Base-by-base conservation (phyloP, 2,888 invertebrate genomes). In the Ceratothoa steindachneri region DNA sequence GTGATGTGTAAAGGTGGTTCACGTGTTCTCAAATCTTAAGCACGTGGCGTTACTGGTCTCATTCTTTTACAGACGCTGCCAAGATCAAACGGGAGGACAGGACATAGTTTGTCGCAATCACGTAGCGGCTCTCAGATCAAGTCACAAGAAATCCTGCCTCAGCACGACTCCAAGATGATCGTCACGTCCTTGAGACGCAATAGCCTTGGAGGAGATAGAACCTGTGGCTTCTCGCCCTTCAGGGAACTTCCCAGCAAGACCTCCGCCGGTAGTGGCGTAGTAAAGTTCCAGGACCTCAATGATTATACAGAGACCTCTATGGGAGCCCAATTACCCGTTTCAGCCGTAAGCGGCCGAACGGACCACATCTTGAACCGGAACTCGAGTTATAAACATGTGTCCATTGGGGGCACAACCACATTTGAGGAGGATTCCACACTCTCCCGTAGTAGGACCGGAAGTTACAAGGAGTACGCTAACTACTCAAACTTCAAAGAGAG, bases 291-390 rank as follows among this genome's bases (percentile, higher is more conserved):
- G 24, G 60, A 60, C 27, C 60, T 60, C 22, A 60, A 60, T 12
- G 60, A 60, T 24, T 60, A 60, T 60, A 60, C n/a, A 60, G 60
- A 60, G 9, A 60, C 60, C 12, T 60, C 60, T 24, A 22, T 60
- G 24, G 60, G 60, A 24, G 60, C 22, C 27, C 22, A n/a, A 22
- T 12, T 60, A 12, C 60, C 60, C 1, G 60, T 60, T 24, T n/a
- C 27, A 12, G 60, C 60, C 3, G n/a, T n/a, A n/a, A 12, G 22
- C 12, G 27, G n/a, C 12, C n/a, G 60, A 12, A 60, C n/a, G n/a
- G 60, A 60, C n/a, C 24, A n/a, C 1, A 12, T 60, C 2, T 9
- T 60, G n/a, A 60, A 60, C 9, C n/a, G 60, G 24, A 60, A n/a
- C 12, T 24, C 60, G 24, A 60, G 60, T 60, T 60, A 60, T 24